Evolutionary conservation across 1,140 invertebrate species (phyloP), one percentile per base, ranked within the genome.

Genomic region (Magallana angulata): DNA sequence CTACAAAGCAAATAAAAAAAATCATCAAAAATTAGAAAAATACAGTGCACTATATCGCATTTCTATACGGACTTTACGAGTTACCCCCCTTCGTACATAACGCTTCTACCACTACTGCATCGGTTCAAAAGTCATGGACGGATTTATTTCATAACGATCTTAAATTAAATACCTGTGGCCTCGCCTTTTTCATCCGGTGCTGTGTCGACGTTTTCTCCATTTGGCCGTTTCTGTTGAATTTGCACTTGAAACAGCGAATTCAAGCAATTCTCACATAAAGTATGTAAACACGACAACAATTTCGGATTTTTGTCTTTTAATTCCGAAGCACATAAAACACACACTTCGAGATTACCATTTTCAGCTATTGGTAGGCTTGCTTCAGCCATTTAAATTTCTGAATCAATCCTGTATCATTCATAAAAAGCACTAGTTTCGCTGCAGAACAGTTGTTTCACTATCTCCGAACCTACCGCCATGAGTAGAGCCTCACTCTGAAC

Each of bases 201-300:
- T 58, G 16, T 82, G 16, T 82, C 81, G 5, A 84, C 93, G 87
- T 80, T 93, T 93, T 89, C 94, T 14, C 95, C 88, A 94, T 93
- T 30, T 16, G 60, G 58, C 57, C 84, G 84, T 24, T 82, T 64
- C 87, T 87, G 85, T 68, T 90, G 64, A 76, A 89, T 85, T 68
- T 87, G 85, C 84, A 97, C 96, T 60, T 94, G 95, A n/a, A 97
- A 94, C 94, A 97, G 97, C 80, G 96, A 96, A 89, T 95, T 96
- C 87, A 98, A 94, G 95, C 98, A 98, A 85, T 96, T 95, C 57
- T 96, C 95, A 93, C 98, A 98, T 71, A 97, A 96, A 58, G 97
- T 97, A 94, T 98, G 98, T 84, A 98, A 96, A 94, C 98, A 98
- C 93, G 97, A 97, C 86, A 98, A 95, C 56, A 98, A 95, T 94